phyloP scores from a whole-genome alignment of 2,797 vertebrate species.

The Danio jaintianensis region DNA sequence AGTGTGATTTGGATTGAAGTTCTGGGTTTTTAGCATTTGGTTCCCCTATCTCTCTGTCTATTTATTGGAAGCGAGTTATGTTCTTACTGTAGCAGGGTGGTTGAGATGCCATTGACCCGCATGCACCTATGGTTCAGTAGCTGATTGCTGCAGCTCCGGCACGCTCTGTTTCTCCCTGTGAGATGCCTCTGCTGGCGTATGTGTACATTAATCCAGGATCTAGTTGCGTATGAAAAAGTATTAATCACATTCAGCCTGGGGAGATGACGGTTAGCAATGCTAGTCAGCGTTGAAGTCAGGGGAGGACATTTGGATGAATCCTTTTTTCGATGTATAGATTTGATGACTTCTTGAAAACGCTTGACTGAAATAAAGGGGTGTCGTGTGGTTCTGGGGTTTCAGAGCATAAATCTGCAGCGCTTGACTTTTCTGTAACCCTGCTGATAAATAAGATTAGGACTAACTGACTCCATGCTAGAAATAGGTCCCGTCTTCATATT shows the following conservation, averaged over 20 bases:
- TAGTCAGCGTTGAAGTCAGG: neutral
- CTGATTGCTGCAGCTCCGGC: slow-evolving; percentile 65
- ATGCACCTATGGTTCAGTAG: slow-evolving; percentile 69
- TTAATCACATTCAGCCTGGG: slow-evolving; percentile 22
- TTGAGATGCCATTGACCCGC: slow-evolving; percentile 73
- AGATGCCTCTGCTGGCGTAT: slow-evolving; percentile 33
- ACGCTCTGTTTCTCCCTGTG: slow-evolving; percentile 53
- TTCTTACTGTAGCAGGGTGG: slow-evolving; percentile 70
- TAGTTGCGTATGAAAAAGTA: slow-evolving; percentile 29
- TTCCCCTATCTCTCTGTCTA: slow-evolving; percentile 31
- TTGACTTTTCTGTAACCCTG: slow-evolving; percentile 46
- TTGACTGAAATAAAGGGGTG: slow-evolving; percentile 32
- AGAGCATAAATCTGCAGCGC: slow-evolving; percentile 23
- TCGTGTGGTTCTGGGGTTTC: slow-evolving; percentile 32
- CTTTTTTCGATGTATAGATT: slow-evolving; percentile 4
- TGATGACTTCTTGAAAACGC: slow-evolving; percentile 5
- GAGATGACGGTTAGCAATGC: slow-evolving; percentile 14
- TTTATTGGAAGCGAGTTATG: slow-evolving; percentile 62
- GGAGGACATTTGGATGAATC: slow-evolving; percentile 21
- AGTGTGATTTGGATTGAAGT: slow-evolving; percentile 70
- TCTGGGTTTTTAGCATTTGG: slow-evolving; percentile 64
- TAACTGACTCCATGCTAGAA: slow-evolving; percentile 28
- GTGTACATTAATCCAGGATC: slow-evolving; percentile 37
- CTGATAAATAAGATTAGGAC: slow-evolving; percentile 36
- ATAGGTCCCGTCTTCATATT: slow-evolving; percentile 28